Percentiles rank a stretch among this genome's conserved stretches.
phyloP scores from a whole-genome alignment of 2,888 invertebrate species.

The Athripsodes cinereus region DNA sequence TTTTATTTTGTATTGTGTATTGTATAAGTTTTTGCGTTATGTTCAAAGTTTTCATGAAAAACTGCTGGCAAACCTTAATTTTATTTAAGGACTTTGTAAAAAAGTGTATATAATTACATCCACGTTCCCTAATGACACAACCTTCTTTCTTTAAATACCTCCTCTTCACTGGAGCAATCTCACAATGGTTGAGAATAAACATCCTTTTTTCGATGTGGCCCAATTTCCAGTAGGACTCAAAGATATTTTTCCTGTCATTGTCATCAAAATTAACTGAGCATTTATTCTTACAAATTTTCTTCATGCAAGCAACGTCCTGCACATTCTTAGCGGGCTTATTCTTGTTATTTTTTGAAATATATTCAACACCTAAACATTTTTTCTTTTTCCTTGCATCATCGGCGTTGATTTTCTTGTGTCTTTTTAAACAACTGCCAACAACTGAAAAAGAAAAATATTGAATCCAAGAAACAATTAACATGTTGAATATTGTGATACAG shows the following conservation, averaged over 20 bases:
- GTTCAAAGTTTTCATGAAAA: slow-evolving; percentile 1
- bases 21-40: not conserved
- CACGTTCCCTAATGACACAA: not conserved
- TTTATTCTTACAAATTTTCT: slow-evolving; percentile 1
- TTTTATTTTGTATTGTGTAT: not conserved
- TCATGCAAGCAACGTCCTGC: slow-evolving; percentile 4
- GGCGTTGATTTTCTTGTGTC: not conserved
- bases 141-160: not conserved
- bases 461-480: no score
- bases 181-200: not conserved
- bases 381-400: not conserved
- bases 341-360: not conserved
- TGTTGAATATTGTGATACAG: not conserved
- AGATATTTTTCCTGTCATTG: not conserved
- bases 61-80: not conserved
- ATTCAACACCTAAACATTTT: not conserved
- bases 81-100: not conserved
- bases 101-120: not conserved
- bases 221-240: slow-evolving; percentile 1
- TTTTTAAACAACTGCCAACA: not conserved
- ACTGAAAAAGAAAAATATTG: slow-evolving; percentile 4
- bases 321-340: not conserved
- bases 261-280: not conserved
- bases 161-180: slow-evolving; percentile 3
- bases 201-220: not conserved